Evolutionary conservation across 2,797 vertebrate species (phyloP).

Genomic region (Nyctalus aviator): DNA sequence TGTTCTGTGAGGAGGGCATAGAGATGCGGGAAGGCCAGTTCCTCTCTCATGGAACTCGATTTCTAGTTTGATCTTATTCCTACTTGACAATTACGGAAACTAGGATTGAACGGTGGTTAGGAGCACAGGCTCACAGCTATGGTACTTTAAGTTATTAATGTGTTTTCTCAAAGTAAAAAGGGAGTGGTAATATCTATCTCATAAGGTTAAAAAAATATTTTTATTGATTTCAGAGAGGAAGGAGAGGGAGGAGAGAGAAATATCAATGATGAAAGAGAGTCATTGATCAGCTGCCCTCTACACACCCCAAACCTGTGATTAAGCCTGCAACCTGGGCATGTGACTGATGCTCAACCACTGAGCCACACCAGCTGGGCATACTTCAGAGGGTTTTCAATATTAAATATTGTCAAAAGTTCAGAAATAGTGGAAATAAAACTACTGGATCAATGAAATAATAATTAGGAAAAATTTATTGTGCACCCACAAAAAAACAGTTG

Average conservation of each 20-base stretch:
- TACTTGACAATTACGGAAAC: neutral
- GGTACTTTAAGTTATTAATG: neutral
- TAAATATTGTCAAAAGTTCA: conserved; percentile 24
- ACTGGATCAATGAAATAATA: neutral
- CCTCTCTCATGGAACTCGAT: neutral
- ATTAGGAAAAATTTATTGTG: neutral
- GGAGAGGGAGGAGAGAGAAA: too few relatives aligned
- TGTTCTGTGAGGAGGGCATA: neutral
- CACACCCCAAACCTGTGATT: too few relatives aligned
- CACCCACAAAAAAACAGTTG: neutral
- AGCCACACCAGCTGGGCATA: neutral
- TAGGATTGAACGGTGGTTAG: neutral
- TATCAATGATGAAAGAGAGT: too few relatives aligned
- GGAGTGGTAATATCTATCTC: neutral
- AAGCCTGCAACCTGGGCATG: too few relatives aligned
- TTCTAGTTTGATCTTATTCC: neutral
- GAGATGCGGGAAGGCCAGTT: neutral
- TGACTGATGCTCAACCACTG: too few relatives aligned
- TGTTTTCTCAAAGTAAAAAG: conserved; percentile 10
- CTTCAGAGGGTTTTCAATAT: neutral
- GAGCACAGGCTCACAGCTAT: neutral
- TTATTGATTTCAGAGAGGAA: too few relatives aligned
- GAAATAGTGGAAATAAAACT: neutral
- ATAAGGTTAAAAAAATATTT: too few relatives aligned
- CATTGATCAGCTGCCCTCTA: too few relatives aligned